Evolutionary conservation across 2,888 invertebrate species (phyloP).

Genomic region (Metellina segmentata): DNA sequence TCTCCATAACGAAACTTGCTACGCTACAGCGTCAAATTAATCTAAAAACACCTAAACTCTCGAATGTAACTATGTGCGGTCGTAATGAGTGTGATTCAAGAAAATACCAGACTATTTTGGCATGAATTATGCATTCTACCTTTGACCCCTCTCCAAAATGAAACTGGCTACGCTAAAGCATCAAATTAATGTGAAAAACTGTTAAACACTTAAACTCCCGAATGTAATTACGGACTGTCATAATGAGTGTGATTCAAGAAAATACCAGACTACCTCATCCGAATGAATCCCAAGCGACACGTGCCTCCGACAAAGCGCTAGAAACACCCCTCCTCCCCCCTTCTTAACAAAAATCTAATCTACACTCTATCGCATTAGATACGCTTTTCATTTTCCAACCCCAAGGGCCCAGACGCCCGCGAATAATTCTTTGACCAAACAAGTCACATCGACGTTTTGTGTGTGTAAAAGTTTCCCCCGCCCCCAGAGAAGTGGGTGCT

Average conservation of each 20-base stretch:
- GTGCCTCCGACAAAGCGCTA: too few species aligned
- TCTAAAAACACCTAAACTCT: too few species aligned
- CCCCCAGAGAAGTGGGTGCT: slow-evolving; percentile 32
- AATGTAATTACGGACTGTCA: background rate
- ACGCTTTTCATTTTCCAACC: slow-evolving; percentile 51
- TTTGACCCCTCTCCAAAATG: too few species aligned
- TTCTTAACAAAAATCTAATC: slow-evolving; percentile 53
- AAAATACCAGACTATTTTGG: too few species aligned
- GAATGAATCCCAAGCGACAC: background rate
- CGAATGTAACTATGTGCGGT: too few species aligned
- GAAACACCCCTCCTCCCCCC: background rate
- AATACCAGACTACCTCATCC: background rate
- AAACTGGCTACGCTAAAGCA: too few species aligned
- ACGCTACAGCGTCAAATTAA: too few species aligned
- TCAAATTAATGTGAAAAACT: too few species aligned
- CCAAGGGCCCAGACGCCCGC: slow-evolving; percentile 12
- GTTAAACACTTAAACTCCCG: too few species aligned
- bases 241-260: background rate
- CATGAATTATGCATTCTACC: too few species aligned
- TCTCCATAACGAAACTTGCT: too few species aligned
- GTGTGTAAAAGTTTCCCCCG: slow-evolving; percentile 49
- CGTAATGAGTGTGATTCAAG: too few species aligned
- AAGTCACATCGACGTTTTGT: slow-evolving; percentile 67
- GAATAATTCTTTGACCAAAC: slow-evolving; percentile 70
- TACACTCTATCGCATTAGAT: slow-evolving; percentile 50